phyloP scores from a whole-genome alignment of 2,888 invertebrate species.

The Synergus umbraculus region DNA sequence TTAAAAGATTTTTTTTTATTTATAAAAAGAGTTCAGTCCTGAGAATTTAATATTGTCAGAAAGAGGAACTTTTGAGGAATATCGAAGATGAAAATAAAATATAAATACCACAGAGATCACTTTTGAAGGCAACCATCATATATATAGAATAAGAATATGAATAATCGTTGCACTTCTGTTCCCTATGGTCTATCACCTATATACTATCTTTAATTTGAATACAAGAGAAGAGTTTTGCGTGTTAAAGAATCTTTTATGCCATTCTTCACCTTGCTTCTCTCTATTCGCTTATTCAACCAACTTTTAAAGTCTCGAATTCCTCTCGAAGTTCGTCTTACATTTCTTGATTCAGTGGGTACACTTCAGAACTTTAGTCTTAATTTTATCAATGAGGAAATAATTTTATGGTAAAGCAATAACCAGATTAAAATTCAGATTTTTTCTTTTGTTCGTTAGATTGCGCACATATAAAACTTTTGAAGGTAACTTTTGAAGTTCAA shows the following conservation, averaged over 20 bases:
- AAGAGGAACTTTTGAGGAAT: background rate
- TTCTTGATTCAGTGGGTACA: constrained; percentile 12
- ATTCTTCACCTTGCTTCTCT: constrained; percentile 18
- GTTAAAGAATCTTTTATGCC: constrained; percentile 24
- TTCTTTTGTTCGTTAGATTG: background rate
- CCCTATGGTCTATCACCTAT: background rate
- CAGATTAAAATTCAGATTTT: constrained; percentile 3
- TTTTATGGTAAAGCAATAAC: background rate
- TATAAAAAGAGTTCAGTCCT: background rate
- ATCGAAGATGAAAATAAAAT: background rate
- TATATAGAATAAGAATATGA: constrained; percentile 6
- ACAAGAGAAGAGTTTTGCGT: constrained; percentile 18
- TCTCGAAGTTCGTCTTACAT: constrained; percentile 9
- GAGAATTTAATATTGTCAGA: background rate
- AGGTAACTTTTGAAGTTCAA: background rate
- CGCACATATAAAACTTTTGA: background rate
- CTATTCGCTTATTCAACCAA: constrained; percentile 34
- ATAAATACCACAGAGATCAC: background rate
- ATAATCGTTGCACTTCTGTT: background rate
- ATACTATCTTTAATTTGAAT: constrained; percentile 29
- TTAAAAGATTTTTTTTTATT: background rate
- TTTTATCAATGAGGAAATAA: constrained; percentile 15
- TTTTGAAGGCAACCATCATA: background rate
- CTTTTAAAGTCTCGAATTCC: constrained; percentile 24
- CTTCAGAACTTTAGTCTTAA: background rate